A percentile compares a stretch with the other conserved stretches of the same genome.
Conservation (phyloP, 2,797 vertebrate species). For the Anguilla anguilla region DNA sequence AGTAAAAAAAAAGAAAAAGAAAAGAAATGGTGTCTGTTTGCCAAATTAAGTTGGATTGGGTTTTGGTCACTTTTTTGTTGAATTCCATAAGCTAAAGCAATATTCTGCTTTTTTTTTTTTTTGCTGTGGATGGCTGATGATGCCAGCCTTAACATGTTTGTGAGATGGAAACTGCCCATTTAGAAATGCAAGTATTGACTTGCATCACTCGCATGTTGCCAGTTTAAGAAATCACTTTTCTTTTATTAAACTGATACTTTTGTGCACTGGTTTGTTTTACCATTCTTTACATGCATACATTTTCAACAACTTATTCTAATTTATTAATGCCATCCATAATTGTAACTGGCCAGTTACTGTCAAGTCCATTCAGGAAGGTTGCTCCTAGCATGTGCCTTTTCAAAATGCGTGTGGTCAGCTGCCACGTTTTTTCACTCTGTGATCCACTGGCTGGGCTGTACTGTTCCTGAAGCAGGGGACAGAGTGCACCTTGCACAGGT, state of each 20-base stretch:
- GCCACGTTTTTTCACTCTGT: not conserved
- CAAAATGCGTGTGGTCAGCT: not conserved
- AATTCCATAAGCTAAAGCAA: not conserved
- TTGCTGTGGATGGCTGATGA: slow-evolving; percentile 1
- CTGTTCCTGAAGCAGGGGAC: not conserved
- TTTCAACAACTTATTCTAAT: not conserved
- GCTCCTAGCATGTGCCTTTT: not conserved
- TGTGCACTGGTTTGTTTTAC: not conserved
- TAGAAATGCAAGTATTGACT: not conserved
- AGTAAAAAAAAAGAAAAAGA: not conserved
- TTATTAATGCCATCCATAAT: not conserved
- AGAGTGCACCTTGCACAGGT: not conserved
- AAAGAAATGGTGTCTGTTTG: not conserved
- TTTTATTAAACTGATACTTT: not conserved
- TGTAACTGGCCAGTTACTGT: not conserved
- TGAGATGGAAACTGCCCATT: not conserved
- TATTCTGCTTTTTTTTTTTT: not conserved
- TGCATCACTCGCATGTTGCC: not conserved
- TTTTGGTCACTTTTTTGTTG: not conserved
- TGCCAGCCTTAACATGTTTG: not conserved
- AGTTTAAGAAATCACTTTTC: not conserved
- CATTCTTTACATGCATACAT: not conserved
- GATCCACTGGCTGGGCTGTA: not conserved
- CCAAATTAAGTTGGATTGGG: not conserved
- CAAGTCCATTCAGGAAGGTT: not conserved